Evolutionary conservation across 2,797 vertebrate genomes (phyloP).

Genomic region (Kryptopterus vitreolus): DNA sequence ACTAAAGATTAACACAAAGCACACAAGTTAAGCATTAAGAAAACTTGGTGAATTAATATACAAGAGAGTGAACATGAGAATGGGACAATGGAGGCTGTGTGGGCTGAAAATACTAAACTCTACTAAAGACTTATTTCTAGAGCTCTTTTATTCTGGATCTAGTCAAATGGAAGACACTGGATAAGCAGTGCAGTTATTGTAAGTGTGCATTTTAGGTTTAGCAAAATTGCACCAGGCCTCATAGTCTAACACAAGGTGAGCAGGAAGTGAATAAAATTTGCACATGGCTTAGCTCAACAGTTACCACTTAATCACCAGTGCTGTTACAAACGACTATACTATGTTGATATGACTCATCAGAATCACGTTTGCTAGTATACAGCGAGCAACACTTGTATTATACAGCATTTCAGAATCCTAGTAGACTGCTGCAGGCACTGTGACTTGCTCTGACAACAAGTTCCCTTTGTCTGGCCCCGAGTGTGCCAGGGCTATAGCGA

Average conservation of each 20-base stretch:
- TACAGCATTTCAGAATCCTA: constrained; percentile 18
- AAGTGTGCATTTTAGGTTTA: not conserved
- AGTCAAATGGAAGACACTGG: not conserved
- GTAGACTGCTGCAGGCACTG: constrained; percentile 22
- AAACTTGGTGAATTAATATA: not conserved
- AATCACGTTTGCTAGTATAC: not conserved
- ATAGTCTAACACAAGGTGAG: not conserved
- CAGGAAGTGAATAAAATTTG: not conserved
- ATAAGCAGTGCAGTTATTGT: not conserved
- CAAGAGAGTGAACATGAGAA: not conserved
- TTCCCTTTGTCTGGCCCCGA: constrained; percentile 60
- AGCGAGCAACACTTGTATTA: constrained; percentile 13
- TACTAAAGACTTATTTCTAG: constrained; percentile 51
- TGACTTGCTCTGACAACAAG: constrained; percentile 53
- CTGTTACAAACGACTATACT: constrained; percentile 4
- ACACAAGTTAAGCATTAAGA: not conserved
- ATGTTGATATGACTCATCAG: not conserved
- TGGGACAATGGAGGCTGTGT: not conserved
- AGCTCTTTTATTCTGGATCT: constrained; percentile 38
- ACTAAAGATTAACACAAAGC: not conserved
- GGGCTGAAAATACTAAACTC: constrained; percentile 21
- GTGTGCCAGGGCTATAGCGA: constrained; percentile 40
- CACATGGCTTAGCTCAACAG: not conserved
- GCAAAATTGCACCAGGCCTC: not conserved
- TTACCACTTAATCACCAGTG: not conserved